Evolutionary conservation across 1,140 invertebrate genomes (phyloP).

Genomic region (Colletes gigas): DNA sequence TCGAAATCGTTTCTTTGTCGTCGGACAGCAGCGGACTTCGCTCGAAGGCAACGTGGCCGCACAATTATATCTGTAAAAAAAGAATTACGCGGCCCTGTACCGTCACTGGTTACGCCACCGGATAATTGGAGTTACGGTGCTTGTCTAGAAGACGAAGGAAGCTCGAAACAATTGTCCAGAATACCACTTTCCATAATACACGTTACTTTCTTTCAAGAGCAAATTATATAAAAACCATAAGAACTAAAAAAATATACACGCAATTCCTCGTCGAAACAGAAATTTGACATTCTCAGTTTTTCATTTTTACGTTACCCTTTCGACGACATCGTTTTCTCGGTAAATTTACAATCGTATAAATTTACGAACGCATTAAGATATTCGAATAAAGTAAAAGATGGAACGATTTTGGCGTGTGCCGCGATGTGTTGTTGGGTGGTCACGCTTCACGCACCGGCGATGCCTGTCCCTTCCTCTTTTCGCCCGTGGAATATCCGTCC

Average conservation of each 20-base stretch:
- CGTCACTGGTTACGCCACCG: slow-evolving; percentile 66
- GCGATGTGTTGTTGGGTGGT: slow-evolving; percentile 74
- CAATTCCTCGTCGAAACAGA: no score
- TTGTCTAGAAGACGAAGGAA: slow-evolving; percentile 47
- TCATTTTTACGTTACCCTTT: not conserved
- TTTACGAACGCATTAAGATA: slow-evolving; percentile 22
- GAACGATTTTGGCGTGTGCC: slow-evolving; percentile 78
- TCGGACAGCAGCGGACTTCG: not conserved
- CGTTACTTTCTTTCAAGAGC: slow-evolving; percentile 23
- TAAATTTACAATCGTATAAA: not conserved
- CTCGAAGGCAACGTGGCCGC: slow-evolving; percentile 19
- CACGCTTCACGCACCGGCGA: slow-evolving; percentile 79
- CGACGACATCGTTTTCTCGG: not conserved
- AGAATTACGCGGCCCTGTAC: slow-evolving; percentile 49
- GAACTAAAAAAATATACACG: not conserved
- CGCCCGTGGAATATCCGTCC: slow-evolving; percentile 68
- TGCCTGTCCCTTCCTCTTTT: slow-evolving; percentile 80
- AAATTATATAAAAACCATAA: not conserved
- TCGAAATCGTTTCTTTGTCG: not conserved
- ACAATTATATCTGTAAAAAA: slow-evolving; percentile 54
- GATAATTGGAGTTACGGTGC: slow-evolving; percentile 67
- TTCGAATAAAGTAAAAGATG: slow-evolving; percentile 25
- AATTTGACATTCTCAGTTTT: no score
- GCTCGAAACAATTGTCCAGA: not conserved
- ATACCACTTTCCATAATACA: slow-evolving; percentile 26